phyloP scores from a whole-genome alignment of 2,888 invertebrate genomes.

The Tetropium fuscum region DNA sequence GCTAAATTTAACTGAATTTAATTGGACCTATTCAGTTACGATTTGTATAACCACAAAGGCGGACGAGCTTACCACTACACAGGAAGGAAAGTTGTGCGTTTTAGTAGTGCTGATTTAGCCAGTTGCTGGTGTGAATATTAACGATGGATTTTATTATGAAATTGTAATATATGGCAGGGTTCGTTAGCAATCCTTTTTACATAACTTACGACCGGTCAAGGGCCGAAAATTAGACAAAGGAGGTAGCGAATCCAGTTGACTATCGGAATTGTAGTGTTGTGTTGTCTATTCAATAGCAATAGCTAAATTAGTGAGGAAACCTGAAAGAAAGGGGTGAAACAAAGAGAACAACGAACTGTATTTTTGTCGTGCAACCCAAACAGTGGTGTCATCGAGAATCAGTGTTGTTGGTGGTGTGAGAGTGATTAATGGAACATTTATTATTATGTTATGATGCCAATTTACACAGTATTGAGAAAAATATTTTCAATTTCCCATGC shows the following conservation, averaged over 20 bases:
- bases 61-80: conserved; percentile 12
- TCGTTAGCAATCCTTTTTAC: neutral
- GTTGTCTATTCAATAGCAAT: no score
- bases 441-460: no score
- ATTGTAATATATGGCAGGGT: conserved; percentile 5
- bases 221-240: neutral
- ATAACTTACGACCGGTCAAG: neutral
- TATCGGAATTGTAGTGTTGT: no score
- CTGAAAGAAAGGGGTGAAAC: no score
- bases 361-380: no score
- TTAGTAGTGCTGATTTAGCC: conserved; percentile 10
- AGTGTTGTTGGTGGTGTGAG: no score
- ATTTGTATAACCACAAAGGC: conserved; percentile 18
- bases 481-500: no score
- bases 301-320: no score
- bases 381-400: no score
- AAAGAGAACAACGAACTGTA: neutral
- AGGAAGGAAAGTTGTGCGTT: conserved; percentile 18
- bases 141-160: conserved; percentile 12
- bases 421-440: no score
- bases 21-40: conserved; percentile 16
- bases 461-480: no score
- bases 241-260: neutral
- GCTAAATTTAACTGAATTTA: conserved; percentile 25
- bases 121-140: conserved; percentile 12